Evolutionary conservation across 2,797 vertebrate species (phyloP).

Genomic region (Enteromius anoplus): DNA sequence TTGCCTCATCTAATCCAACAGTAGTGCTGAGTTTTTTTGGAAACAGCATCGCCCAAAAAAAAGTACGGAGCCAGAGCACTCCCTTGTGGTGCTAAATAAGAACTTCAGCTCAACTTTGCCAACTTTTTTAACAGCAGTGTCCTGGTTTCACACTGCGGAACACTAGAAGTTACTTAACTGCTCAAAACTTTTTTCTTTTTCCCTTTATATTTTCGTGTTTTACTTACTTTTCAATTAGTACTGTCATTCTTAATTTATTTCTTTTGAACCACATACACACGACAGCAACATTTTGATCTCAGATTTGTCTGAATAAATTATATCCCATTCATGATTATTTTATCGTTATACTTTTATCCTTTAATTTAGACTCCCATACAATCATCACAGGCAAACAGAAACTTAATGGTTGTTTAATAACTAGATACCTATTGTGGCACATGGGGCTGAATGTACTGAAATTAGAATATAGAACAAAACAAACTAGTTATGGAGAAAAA

Average conservation of each 20-base stretch:
- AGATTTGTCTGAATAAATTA: conserved; percentile 1
- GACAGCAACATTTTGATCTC: background rate
- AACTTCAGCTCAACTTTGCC: conserved; percentile 72
- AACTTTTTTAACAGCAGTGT: conserved; percentile 53
- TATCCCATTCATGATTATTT: background rate
- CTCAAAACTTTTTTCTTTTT: background rate
- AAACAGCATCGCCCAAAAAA: conserved; percentile 60
- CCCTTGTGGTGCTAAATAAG: conserved; percentile 74
- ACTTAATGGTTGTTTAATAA: background rate
- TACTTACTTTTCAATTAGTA: background rate
- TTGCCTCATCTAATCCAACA: conserved; percentile 13
- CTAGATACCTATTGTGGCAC: background rate
- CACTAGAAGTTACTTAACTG: background rate
- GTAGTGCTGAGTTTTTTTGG: conserved; percentile 41
- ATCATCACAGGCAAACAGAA: background rate
- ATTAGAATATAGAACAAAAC: background rate
- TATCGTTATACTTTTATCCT: background rate
- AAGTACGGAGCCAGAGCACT: conserved; percentile 74
- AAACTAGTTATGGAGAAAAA: background rate
- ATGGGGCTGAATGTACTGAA: background rate
- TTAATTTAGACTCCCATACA: background rate
- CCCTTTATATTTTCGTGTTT: background rate
- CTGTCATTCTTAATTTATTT: background rate
- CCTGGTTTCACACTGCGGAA: background rate
- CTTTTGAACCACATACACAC: background rate